Conservation (phyloP, 1,140 invertebrate species). For the Ptiloglossa arizonensis region DNA sequence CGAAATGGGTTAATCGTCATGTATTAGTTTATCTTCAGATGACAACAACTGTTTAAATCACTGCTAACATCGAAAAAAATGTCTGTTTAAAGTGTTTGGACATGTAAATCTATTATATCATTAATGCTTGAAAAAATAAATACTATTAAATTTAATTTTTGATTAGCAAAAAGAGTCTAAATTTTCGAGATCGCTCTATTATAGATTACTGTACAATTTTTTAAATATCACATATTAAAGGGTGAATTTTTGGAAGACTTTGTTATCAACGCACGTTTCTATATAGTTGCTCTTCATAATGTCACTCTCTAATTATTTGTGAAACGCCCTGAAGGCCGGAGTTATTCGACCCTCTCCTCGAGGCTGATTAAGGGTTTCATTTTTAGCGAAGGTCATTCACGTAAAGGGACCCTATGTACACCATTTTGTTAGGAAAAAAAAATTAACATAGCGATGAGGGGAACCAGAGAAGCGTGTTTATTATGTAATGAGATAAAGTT, state of each 20-base stretch:
- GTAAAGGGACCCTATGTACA: conserved; percentile 13
- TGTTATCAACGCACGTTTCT: conserved; percentile 46
- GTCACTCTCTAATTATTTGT: conserved; percentile 54
- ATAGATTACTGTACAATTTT: not conserved
- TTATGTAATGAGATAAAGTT: conserved; percentile 33
- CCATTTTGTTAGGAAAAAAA: conserved; percentile 5
- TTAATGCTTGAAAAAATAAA: too few relatives aligned
- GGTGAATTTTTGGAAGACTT: conserved; percentile 42
- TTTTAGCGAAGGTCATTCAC: conserved; percentile 34
- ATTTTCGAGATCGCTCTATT: too few relatives aligned
- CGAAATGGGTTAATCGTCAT: too few relatives aligned
- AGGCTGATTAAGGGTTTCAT: conserved; percentile 58
- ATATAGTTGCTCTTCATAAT: conserved; percentile 43
- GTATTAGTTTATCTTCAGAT: too few relatives aligned
- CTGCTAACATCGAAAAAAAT: too few relatives aligned
- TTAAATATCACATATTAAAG: conserved; percentile 34
- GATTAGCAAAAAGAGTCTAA: too few relatives aligned
- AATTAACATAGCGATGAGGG: not conserved
- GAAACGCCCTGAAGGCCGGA: conserved; percentile 12
- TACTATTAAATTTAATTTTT: too few relatives aligned
- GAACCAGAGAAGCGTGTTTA: conserved; percentile 24
- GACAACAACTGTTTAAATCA: too few relatives aligned
- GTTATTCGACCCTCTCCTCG: conserved; percentile 30
- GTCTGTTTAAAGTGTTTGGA: too few relatives aligned
- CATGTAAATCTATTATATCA: too few relatives aligned